These are phyloP conservation scores for Dolichallabes microphthalmus DNA, from an alignment of 2,113 vertebrate genomes.

Conservation along the genomic window DNA sequence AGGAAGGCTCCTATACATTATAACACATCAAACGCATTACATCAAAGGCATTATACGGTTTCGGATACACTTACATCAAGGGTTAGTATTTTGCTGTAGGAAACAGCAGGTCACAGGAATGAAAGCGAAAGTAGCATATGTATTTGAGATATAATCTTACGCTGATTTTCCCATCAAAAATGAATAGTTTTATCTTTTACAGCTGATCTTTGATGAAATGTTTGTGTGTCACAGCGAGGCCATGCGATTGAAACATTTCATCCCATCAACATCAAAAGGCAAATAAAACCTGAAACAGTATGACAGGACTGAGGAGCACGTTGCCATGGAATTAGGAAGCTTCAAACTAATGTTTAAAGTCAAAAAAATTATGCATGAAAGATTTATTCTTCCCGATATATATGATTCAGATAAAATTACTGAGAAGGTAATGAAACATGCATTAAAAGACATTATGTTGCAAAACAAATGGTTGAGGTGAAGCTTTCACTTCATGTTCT, in stretches of 20 bases:
- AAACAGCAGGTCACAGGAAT: not conserved
- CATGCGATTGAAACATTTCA: slow-evolving; percentile 70
- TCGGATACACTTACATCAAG: not conserved
- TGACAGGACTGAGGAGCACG: slow-evolving; percentile 5
- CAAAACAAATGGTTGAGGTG: slow-evolving; percentile 65
- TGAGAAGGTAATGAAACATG: slow-evolving; percentile 68
- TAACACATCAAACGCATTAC: too few species aligned
- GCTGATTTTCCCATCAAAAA: not conserved
- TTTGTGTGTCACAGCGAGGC: slow-evolving; percentile 59
- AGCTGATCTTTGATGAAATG: slow-evolving; percentile 1
- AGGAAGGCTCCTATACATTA: too few species aligned
- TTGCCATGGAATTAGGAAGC: slow-evolving; percentile 54
- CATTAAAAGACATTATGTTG: slow-evolving; percentile 78
- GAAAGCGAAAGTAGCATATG: not conserved
- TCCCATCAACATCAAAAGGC: slow-evolving; percentile 72
- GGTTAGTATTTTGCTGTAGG: not conserved
- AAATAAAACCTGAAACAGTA: slow-evolving; percentile 69
- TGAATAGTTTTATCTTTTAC: not conserved
- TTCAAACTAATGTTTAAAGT: slow-evolving; percentile 66
- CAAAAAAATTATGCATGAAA: slow-evolving; percentile 71
- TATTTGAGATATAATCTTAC: not conserved
- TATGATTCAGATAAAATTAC: slow-evolving; percentile 71
- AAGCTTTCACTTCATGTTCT: slow-evolving; percentile 41
- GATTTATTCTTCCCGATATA: slow-evolving; percentile 62
- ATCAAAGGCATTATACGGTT: not conserved